Evolutionary conservation across 2,888 invertebrate species (phyloP).

Genomic region (Pseudococcus jackbeardsleyi): DNA sequence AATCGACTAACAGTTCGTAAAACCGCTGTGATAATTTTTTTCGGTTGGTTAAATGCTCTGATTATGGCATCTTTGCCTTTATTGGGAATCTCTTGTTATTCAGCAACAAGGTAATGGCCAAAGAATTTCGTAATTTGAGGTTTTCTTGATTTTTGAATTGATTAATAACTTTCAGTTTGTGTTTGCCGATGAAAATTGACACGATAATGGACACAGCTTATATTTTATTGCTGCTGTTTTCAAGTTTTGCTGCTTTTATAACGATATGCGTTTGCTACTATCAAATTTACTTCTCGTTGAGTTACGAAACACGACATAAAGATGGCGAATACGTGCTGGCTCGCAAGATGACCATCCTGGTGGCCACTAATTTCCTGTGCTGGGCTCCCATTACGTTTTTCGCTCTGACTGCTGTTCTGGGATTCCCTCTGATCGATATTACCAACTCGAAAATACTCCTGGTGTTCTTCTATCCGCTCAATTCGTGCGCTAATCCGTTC

Average conservation of each 20-base stretch:
- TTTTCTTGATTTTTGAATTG: not conserved
- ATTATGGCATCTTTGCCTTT: conserved; percentile 84
- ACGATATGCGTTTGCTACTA: conserved; percentile 88
- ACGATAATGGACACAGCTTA: conserved; percentile 80
- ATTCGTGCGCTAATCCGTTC: conserved; percentile 93
- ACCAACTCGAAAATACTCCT: conserved; percentile 84
- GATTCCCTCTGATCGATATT: conserved; percentile 86
- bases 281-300: conserved; percentile 86
- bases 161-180: conserved; percentile 76
- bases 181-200: conserved; percentile 87
- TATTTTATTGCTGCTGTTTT: conserved; percentile 80
- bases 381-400: conserved; percentile 93
- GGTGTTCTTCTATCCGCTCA: conserved; percentile 92
- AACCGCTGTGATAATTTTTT: conserved; percentile 82
- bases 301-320: conserved; percentile 70
- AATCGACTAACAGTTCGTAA: conserved; percentile 82
- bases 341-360: conserved; percentile 90
- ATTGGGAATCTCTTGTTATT: conserved; percentile 87
- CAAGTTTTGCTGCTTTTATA: conserved; percentile 85
- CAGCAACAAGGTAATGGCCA: conserved; percentile 79
- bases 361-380: conserved; percentile 85
- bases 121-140: not conserved
- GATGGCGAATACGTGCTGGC: conserved; percentile 83
- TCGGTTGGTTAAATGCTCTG: conserved; percentile 84
- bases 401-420: conserved; percentile 86